phyloP scores from a whole-genome alignment of 2,797 vertebrate species.

The Lepus oiostolus region DNA sequence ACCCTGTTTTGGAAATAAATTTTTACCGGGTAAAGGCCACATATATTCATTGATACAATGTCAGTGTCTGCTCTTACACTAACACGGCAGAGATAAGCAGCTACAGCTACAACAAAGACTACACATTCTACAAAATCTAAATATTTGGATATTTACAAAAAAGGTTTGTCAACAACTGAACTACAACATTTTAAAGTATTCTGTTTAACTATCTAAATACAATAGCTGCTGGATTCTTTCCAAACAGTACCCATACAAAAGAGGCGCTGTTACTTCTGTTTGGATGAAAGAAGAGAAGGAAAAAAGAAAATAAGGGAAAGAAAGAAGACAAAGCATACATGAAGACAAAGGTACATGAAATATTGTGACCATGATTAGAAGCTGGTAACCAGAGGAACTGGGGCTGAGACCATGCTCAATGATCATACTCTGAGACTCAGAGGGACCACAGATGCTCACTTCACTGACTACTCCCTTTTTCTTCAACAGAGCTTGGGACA shows the following conservation, averaged over 20 bases:
- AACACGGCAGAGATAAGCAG: not conserved
- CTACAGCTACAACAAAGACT: not conserved
- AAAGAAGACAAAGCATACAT: not conserved
- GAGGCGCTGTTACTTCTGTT: not conserved
- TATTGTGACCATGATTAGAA: not conserved
- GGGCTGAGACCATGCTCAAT: not conserved
- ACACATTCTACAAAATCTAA: not conserved
- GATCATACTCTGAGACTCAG: not conserved
- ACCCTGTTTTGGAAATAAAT: not conserved
- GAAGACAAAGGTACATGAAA: not conserved
- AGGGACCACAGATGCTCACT: not conserved
- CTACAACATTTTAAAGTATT: not conserved
- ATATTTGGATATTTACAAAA: conserved; percentile 29
- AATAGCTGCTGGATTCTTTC: not conserved
- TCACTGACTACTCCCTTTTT: not conserved
- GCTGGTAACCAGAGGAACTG: not conserved
- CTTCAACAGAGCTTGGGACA: not conserved
- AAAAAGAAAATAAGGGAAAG: not conserved
- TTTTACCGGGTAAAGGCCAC: not conserved
- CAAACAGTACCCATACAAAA: conserved; percentile 25
- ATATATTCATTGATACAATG: not conserved
- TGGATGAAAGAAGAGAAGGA: not conserved
- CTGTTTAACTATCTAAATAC: too few relatives aligned
- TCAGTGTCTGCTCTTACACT: not conserved
- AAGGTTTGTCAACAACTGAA: not conserved